These are phyloP conservation scores for Pogonomyrmex californicus DNA, from an alignment of 1,140 invertebrate genomes.

Conservation along the genomic window DNA sequence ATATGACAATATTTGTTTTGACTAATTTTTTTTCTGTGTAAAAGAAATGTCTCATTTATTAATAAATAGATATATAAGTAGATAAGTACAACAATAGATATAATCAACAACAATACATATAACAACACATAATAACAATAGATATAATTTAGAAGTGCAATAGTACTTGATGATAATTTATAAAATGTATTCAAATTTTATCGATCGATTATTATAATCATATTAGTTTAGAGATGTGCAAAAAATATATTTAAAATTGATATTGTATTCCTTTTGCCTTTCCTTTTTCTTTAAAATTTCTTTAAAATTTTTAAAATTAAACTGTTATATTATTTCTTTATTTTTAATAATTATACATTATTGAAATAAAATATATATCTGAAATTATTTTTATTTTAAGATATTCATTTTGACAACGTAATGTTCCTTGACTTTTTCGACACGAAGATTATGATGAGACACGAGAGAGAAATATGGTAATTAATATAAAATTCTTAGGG, in stretches of 20 bases:
- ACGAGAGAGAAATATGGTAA: background rate
- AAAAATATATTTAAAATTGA: background rate
- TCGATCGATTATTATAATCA: background rate
- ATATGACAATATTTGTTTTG: too few species aligned
- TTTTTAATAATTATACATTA: background rate
- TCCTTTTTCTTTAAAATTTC: background rate
- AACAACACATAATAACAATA: too few species aligned
- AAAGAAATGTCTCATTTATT: too few species aligned
- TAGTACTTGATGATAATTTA: background rate
- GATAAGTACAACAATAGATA: too few species aligned
- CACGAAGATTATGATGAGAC: background rate
- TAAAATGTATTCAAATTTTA: background rate
- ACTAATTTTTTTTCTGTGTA: too few species aligned
- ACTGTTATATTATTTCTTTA: background rate
- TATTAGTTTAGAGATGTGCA: background rate
- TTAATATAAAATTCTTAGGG: slow-evolving; percentile 24
- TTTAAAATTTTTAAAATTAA: background rate
- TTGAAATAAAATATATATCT: background rate
- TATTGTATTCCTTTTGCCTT: background rate
- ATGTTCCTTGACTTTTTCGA: background rate
- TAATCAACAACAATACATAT: too few species aligned
- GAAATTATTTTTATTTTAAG: background rate
- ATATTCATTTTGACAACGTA: background rate
- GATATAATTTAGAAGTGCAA: too few species aligned
- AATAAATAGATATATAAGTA: too few species aligned